Percentiles rank a stretch among this genome's conserved stretches.
Conservation (phyloP, 2,888 invertebrate species). For the Limnephilus rhombicus region DNA sequence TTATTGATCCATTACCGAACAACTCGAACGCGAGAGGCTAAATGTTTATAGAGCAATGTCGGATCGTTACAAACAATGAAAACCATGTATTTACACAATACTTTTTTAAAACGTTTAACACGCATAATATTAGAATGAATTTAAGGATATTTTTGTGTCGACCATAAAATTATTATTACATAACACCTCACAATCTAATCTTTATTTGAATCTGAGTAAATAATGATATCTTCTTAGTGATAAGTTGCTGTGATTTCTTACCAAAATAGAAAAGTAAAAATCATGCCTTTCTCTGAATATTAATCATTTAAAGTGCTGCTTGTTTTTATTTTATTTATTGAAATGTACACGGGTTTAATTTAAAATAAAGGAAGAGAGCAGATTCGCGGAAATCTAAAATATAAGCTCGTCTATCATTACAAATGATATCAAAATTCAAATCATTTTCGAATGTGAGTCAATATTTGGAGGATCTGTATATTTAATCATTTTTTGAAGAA, state of each 20-base stretch:
- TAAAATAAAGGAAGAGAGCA: not conserved
- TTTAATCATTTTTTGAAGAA: slow-evolving; percentile 45
- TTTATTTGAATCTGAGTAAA: slow-evolving; percentile 4
- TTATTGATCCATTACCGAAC: slow-evolving; percentile 25
- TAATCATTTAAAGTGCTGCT: not conserved
- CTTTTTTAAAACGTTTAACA: not conserved
- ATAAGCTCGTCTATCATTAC: not conserved
- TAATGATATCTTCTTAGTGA: slow-evolving; percentile 21
- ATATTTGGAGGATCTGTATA: slow-evolving; percentile 35
- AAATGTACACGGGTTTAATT: not conserved
- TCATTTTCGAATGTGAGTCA: slow-evolving; percentile 11
- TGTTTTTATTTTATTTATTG: not conserved
- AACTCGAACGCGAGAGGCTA: not conserved
- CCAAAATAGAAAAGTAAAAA: not conserved
- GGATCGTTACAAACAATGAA: not conserved
- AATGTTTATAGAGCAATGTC: slow-evolving; percentile 8
- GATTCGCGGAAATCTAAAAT: not conserved
- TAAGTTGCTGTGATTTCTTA: slow-evolving; percentile 34
- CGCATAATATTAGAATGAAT: not conserved
- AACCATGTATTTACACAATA: not conserved
- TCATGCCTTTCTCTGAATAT: not conserved
- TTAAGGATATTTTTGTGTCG: not conserved
- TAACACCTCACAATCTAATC: slow-evolving; percentile 29
- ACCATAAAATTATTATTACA: not conserved
- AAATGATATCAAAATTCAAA: slow-evolving; percentile 19